Evolutionary conservation across 2,113 vertebrate species (phyloP).

Genomic region (Onychorhynchus coronatus): DNA sequence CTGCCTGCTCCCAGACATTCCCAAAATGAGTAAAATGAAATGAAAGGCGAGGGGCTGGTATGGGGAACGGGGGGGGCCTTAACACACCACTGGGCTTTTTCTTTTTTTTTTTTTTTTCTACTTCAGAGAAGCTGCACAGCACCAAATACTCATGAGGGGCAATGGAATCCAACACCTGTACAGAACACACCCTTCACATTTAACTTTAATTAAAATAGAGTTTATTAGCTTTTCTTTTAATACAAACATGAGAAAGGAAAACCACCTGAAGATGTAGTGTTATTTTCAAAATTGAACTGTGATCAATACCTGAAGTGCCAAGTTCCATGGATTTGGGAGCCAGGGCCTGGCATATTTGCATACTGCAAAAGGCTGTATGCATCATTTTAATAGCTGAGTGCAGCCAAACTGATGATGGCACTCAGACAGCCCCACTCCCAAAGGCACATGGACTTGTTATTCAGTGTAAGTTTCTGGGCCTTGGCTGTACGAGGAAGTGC

Average conservation of each 20-base stretch:
- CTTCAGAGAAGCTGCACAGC: background rate
- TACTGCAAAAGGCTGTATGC: conserved; percentile 18
- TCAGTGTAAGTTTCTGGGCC: conserved; percentile 17
- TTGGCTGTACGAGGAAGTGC: conserved; percentile 28
- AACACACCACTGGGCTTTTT: background rate
- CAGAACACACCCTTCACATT: conserved; percentile 52
- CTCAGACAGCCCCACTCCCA: conserved; percentile 8
- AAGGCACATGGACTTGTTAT: background rate
- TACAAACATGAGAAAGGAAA: conserved; percentile 85
- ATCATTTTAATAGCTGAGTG: background rate
- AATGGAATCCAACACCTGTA: background rate
- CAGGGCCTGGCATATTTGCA: conserved; percentile 67
- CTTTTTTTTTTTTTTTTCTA: background rate
- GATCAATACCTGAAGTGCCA: conserved; percentile 74
- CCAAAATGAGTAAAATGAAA: background rate
- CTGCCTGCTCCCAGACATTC: background rate
- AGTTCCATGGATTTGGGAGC: conserved; percentile 53
- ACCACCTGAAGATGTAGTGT: conserved; percentile 76
- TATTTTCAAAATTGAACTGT: conserved; percentile 74
- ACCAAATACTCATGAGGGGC: background rate
- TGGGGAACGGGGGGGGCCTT: background rate
- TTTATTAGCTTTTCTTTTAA: conserved; percentile 85
- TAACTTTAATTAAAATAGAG: conserved; percentile 83
- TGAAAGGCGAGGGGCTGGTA: background rate
- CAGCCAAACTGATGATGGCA: background rate